A percentile compares a stretch with the other conserved stretches of the same genome.
These are phyloP conservation scores for Boloria euphrosyne DNA, from an alignment of 2,888 invertebrate species.

Conservation along the genomic window DNA sequence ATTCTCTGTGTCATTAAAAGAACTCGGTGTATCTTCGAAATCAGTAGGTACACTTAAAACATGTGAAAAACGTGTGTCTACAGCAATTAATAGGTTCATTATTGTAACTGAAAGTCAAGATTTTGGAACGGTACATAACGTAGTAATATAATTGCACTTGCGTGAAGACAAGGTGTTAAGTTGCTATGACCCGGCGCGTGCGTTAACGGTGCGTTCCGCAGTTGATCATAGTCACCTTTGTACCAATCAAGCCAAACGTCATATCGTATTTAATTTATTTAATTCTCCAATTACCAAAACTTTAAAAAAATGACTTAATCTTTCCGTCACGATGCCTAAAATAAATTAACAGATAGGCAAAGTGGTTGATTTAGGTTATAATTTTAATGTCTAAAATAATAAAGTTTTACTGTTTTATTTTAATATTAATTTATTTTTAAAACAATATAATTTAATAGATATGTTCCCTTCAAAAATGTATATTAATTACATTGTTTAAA, in stretches of 20 bases:
- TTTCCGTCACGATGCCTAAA: no score
- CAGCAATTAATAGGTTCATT: constrained; percentile 18
- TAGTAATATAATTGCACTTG: constrained; percentile 19
- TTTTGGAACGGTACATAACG: constrained; percentile 24
- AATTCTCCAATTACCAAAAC: neutral
- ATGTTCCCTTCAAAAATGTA: no score
- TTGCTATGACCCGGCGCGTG: constrained; percentile 67
- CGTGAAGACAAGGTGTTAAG: constrained; percentile 34
- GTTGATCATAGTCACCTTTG: constrained; percentile 38
- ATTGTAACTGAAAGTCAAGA: constrained; percentile 20
- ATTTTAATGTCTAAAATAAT: no score
- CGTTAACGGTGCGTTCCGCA: constrained; percentile 72
- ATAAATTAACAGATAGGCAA: no score
- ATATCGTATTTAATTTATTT: constrained; percentile 2
- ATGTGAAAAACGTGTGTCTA: neutral
- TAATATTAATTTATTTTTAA: no score
- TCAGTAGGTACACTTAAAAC: neutral
- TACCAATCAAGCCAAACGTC: constrained; percentile 32
- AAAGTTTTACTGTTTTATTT: no score
- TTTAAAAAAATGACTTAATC: no score
- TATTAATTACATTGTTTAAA: no score
- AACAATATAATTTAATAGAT: no score
- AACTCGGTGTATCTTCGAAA: neutral
- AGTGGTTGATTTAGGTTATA: no score
- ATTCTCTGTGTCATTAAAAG: constrained; percentile 1